Evolutionary conservation across 2,888 invertebrate species (phyloP), one percentile per base, ranked within the genome.

Genomic region (Mycalesis mineus): DNA sequence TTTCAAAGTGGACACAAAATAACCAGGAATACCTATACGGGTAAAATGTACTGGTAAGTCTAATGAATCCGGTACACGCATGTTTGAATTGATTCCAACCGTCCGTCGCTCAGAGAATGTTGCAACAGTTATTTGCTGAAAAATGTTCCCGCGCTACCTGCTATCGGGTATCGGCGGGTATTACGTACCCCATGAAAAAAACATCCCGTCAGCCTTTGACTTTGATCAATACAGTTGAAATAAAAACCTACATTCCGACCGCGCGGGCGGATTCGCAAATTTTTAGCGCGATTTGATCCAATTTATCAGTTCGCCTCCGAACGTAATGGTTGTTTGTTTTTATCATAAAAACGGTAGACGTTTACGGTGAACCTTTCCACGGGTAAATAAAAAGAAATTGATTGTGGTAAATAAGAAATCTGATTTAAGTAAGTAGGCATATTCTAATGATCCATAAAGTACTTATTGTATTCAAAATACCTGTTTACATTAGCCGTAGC

Each of bases 151-250:
- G 13, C 17, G 28, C 6, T 49, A n/a, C 36, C n/a, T 36, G 41
- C 40, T 8, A 36, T n/a, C 22, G 3, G 22, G 3, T 22, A 22
- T n/a, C 37, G 7, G 37, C 13, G 37, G 0, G 42, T 42, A 22
- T 22, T 17, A 9, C 33, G 36, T 1, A 36, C 4, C 11, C 28
- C 28, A 44, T 44, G 44, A 41, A 29, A 41, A 45, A 55, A 41
- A 48, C 39, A 54, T 48, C 40, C 41, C 47, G 50, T 56, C 41
- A 31, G 44, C 50, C 14, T 31, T 37, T 31, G 31, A 39, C 45
- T 40, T 37, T 39, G 29, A 51, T 45, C 45, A 29, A 45, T 57
- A 31, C 41, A 13, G 11, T 31, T 44, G 31, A 31, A 57, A 51
- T 31, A 39, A 37, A 53, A 17, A 11, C 36, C 36, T 36, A 36